Evolutionary conservation across 2,797 vertebrate genomes (phyloP).

Genomic region (Sebastiscus albofasciatus): DNA sequence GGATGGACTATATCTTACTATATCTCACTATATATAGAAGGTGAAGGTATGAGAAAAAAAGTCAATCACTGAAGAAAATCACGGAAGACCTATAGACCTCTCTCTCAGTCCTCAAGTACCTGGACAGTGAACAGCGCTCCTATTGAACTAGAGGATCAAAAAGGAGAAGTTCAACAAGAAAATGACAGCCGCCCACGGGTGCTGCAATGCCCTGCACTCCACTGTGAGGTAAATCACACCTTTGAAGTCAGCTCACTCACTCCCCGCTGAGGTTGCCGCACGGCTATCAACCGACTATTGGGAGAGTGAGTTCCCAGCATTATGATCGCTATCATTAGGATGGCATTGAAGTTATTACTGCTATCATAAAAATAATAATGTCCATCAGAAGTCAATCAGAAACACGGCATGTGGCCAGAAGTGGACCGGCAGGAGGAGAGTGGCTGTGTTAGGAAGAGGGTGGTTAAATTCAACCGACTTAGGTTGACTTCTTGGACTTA

Average conservation of each 20-base stretch:
- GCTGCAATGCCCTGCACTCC: constrained; percentile 38
- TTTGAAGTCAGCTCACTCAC: constrained; percentile 56
- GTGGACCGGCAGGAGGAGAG: constrained; percentile 34
- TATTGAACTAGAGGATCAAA: constrained; percentile 49
- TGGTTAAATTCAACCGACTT: constrained; percentile 5
- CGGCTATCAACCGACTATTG: constrained; percentile 50
- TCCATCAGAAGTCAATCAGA: constrained; percentile 76
- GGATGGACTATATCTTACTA: not conserved
- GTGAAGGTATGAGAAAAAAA: not conserved
- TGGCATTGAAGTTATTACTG: constrained; percentile 72
- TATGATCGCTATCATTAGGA: constrained; percentile 77
- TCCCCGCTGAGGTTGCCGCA: constrained; percentile 58
- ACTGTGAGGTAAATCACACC: constrained; percentile 71
- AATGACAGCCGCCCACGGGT: constrained; percentile 44
- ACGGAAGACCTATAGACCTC: not conserved
- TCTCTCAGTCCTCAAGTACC: constrained; percentile 11
- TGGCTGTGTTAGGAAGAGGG: not conserved
- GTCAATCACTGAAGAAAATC: not conserved
- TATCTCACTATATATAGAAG: not conserved
- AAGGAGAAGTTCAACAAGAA: constrained; percentile 39
- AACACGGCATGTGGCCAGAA: constrained; percentile 63
- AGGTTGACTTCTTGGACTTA: constrained; percentile 25
- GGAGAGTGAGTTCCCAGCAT: constrained; percentile 63
- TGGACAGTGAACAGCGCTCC: not conserved
- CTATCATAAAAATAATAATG: constrained; percentile 78